phyloP scores from a whole-genome alignment of 2,888 invertebrate genomes.

The Zootermopsis nevadensis region DNA sequence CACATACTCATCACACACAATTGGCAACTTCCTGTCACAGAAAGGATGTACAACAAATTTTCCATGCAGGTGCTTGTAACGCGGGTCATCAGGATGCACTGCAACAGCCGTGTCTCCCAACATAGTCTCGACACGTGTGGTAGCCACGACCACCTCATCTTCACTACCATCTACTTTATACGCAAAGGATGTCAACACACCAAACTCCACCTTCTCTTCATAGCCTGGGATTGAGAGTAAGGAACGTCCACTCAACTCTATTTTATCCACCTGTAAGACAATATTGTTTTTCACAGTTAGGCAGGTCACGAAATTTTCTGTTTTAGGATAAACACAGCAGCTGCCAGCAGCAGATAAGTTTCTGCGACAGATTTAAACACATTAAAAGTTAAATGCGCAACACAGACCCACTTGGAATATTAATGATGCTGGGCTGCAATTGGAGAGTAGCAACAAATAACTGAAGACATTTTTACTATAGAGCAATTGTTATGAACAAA shows the following conservation, averaged over 20 bases:
- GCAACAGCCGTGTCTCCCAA: slow-evolving; percentile 97
- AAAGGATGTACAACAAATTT: slow-evolving; percentile 91
- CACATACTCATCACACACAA: slow-evolving; percentile 93
- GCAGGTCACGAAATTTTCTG: too few species aligned
- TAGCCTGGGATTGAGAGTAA: slow-evolving; percentile 91
- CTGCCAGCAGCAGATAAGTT: too few species aligned
- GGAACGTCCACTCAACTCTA: slow-evolving; percentile 88
- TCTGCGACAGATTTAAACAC: too few species aligned
- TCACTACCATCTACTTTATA: slow-evolving; percentile 78
- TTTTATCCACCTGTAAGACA: slow-evolving; percentile 80
- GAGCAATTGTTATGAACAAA: too few species aligned
- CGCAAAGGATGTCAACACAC: slow-evolving; percentile 91
- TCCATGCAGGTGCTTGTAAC: slow-evolving; percentile 87
- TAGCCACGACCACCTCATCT: slow-evolving; percentile 89
- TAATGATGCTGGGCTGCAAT: too few species aligned
- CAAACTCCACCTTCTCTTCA: slow-evolving; percentile 91
- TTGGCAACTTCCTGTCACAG: slow-evolving; percentile 81
- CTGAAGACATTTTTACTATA: too few species aligned
- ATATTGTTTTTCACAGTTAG: too few species aligned
- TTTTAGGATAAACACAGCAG: too few species aligned
- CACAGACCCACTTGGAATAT: too few species aligned
- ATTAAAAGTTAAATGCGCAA: too few species aligned
- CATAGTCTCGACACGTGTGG: slow-evolving; percentile 99
- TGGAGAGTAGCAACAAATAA: too few species aligned
- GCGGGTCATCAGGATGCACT: slow-evolving; percentile 91